Conservation (phyloP, 2,797 vertebrate species). For the Lagocephalus sceleratus region DNA sequence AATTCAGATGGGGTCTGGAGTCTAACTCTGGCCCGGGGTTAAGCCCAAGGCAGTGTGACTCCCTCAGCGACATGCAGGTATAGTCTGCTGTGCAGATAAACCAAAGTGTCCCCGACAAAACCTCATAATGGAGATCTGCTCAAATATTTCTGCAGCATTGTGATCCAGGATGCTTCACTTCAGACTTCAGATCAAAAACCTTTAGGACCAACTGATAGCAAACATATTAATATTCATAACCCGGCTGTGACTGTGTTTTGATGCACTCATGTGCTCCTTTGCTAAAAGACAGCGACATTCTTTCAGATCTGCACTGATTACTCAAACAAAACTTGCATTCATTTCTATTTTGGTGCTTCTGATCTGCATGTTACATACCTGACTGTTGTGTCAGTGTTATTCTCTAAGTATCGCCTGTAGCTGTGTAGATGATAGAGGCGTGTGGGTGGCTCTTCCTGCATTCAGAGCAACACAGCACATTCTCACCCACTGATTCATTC, state of each 20-base stretch:
- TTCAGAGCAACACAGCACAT: conserved; percentile 39
- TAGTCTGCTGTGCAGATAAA: conserved; percentile 34
- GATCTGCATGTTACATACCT: conserved; percentile 43
- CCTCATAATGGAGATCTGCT: conserved; percentile 15
- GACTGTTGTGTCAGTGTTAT: conserved; percentile 45
- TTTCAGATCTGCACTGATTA: conserved; percentile 42
- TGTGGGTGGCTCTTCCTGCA: conserved; percentile 64
- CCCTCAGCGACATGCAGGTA: conserved; percentile 25
- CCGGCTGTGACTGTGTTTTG: not conserved
- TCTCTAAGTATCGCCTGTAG: conserved; percentile 55
- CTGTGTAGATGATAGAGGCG: conserved; percentile 57
- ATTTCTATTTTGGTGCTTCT: conserved; percentile 57
- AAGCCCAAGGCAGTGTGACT: conserved; percentile 53
- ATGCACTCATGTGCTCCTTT: conserved; percentile 6
- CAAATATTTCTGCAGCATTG: conserved; percentile 17
- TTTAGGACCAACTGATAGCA: conserved; percentile 2
- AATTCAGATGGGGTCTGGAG: conserved; percentile 28
- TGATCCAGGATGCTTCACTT: conserved; percentile 12
- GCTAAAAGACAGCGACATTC: conserved; percentile 29
- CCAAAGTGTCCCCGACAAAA: conserved; percentile 26
- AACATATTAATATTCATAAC: not conserved
- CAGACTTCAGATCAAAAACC: conserved; percentile 35
- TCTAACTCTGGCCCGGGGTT: conserved; percentile 46
- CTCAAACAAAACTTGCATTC: conserved; percentile 43
- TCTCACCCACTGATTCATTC: conserved; percentile 55